Evolutionary conservation across 2,113 vertebrate species (phyloP).

Genomic region (Xiphophorus couchianus): DNA sequence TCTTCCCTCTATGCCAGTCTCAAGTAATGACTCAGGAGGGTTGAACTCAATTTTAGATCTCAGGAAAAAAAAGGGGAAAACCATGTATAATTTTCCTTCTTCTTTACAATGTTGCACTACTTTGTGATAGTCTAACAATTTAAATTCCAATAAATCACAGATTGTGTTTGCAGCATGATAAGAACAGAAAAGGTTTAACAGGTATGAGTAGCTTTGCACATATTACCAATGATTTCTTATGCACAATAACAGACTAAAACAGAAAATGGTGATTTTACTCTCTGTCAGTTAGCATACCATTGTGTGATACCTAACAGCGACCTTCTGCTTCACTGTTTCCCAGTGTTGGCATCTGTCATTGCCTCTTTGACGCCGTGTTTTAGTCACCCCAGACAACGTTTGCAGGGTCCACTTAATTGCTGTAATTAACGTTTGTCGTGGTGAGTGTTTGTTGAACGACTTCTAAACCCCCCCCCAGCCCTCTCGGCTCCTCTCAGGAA

Average conservation of each 20-base stretch:
- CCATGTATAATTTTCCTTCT: too few relatives aligned
- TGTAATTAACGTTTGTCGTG: slow-evolving; percentile 75
- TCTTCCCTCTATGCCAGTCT: too few relatives aligned
- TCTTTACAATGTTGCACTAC: too few relatives aligned
- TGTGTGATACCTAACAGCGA: slow-evolving; percentile 20
- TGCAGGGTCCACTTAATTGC: slow-evolving; percentile 72
- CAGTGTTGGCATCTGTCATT: slow-evolving; percentile 31
- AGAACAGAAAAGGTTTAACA: background rate
- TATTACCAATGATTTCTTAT: background rate
- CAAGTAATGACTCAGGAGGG: too few relatives aligned
- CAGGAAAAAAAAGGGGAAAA: too few relatives aligned
- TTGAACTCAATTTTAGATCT: too few relatives aligned
- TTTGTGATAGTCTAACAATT: background rate
- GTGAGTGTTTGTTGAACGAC: slow-evolving; percentile 70
- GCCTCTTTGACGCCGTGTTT: slow-evolving; percentile 45
- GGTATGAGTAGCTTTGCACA: background rate
- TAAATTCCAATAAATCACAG: background rate
- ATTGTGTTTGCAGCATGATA: background rate
- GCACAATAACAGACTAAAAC: background rate
- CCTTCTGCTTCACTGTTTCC: slow-evolving; percentile 8
- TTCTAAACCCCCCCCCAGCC: slow-evolving; percentile 58
- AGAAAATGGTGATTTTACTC: slow-evolving; percentile 32
- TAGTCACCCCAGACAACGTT: slow-evolving; percentile 54
- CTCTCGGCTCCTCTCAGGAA: slow-evolving; percentile 69
- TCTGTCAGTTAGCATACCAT: slow-evolving; percentile 29